phyloP scores from a whole-genome alignment of 1,140 invertebrate genomes.

The Pteromalus puparum region DNA sequence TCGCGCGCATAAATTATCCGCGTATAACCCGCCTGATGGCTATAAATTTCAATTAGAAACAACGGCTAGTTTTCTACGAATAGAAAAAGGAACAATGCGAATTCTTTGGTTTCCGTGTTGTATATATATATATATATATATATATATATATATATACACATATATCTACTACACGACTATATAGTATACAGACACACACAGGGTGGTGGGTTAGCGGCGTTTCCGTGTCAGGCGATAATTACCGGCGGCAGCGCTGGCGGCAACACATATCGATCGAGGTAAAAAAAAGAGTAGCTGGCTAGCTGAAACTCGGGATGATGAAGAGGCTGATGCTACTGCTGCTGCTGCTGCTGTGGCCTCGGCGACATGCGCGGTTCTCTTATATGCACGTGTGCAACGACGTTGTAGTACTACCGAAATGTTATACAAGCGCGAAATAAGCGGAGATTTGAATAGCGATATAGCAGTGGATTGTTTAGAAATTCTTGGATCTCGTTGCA shows the following conservation, averaged over 20 bases:
- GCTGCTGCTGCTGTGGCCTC: slow-evolving; percentile 38
- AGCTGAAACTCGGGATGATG: slow-evolving; percentile 68
- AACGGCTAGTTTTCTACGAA: background rate
- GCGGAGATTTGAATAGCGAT: background rate
- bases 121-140: too few relatives aligned
- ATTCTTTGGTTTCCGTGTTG: slow-evolving; percentile 5
- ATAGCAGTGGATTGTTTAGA: background rate
- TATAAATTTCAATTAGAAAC: slow-evolving; percentile 48
- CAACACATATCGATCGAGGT: slow-evolving; percentile 56
- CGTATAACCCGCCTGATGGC: background rate
- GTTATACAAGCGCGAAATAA: background rate
- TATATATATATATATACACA: too few relatives aligned
- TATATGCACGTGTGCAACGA: background rate
- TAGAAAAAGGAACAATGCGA: slow-evolving; percentile 18
- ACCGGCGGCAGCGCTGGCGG: slow-evolving; percentile 46
- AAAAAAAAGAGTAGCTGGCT: slow-evolving; percentile 54
- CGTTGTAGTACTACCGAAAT: background rate
- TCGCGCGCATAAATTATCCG: slow-evolving; percentile 35
- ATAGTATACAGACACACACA: background rate
- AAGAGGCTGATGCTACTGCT: slow-evolving; percentile 60
- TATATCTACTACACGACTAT: too few relatives aligned
- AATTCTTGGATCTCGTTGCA: background rate
- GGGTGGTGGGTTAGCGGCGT: background rate
- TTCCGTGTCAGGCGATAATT: slow-evolving; percentile 50
- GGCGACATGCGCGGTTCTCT: slow-evolving; percentile 1